Percentiles rank a stretch among this genome's conserved stretches.
These are phyloP conservation scores for Erythrolamprus reginae DNA, from an alignment of 2,113 vertebrate species.

Conservation along the genomic window DNA sequence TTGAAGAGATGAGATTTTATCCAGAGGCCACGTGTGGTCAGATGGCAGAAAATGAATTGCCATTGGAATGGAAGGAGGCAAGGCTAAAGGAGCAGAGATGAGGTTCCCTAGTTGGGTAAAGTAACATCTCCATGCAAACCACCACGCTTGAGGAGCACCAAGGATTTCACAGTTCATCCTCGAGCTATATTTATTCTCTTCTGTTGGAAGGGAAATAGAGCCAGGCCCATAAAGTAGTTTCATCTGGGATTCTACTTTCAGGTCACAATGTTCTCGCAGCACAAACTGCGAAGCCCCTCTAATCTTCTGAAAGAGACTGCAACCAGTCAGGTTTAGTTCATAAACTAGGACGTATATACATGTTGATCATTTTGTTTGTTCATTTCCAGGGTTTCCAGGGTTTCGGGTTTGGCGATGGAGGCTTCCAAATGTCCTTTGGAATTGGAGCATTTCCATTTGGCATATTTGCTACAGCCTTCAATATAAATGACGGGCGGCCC, in stretches of 20 bases:
- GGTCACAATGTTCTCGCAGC: not conserved
- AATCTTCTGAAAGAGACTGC: not conserved
- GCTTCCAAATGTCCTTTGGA: slow-evolving; percentile 98
- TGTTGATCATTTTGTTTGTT: slow-evolving; percentile 14
- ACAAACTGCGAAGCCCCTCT: not conserved
- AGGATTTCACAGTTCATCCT: not conserved
- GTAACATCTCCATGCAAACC: not conserved
- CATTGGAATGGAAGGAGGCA: not conserved
- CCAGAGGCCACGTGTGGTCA: no score
- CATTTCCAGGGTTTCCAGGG: slow-evolving; percentile 89
- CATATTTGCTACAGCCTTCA: slow-evolving; percentile 97
- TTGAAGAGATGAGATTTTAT: no score
- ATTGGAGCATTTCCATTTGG: slow-evolving; percentile 98
- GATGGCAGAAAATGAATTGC: not conserved
- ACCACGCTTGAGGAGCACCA: not conserved
- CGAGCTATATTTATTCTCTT: not conserved
- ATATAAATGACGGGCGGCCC: slow-evolving; percentile 94
- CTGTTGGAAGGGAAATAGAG: not conserved
- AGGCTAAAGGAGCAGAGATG: not conserved
- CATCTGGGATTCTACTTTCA: not conserved
- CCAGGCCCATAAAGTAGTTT: not conserved
- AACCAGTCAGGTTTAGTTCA: not conserved
- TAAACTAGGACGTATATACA: no score
- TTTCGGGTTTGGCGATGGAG: slow-evolving; percentile 96
- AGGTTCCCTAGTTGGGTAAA: not conserved